These are phyloP conservation scores for Pyrocoelia pectoralis DNA, from an alignment of 2,888 invertebrate genomes.

Conservation along the genomic window DNA sequence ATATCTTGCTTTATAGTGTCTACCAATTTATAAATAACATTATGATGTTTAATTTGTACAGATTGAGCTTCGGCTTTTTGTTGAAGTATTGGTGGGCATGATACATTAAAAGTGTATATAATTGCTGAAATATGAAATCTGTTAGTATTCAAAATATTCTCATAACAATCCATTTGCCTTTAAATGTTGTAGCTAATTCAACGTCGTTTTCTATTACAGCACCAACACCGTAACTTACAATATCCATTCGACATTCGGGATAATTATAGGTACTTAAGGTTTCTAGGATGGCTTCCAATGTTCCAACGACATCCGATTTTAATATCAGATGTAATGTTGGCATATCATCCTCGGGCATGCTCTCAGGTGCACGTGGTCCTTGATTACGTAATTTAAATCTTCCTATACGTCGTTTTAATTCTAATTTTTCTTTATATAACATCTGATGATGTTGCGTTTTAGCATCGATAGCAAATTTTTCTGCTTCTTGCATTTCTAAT, in stretches of 20 bases:
- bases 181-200: slow-evolving; percentile 78
- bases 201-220: slow-evolving; percentile 83
- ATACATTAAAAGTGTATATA: slow-evolving; percentile 90
- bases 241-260: slow-evolving; percentile 78
- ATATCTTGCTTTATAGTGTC: slow-evolving; percentile 88
- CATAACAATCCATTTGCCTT: slow-evolving; percentile 56
- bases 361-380: slow-evolving; percentile 70
- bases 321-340: slow-evolving; percentile 59
- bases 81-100: slow-evolving; percentile 61
- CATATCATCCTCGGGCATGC: slow-evolving; percentile 47
- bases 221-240: slow-evolving; percentile 93
- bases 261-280: slow-evolving; percentile 86
- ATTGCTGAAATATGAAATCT: slow-evolving; percentile 57
- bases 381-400: slow-evolving; percentile 63
- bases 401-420: slow-evolving; percentile 69
- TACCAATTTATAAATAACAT: slow-evolving; percentile 93
- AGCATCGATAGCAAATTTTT: slow-evolving; percentile 67
- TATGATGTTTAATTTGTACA: slow-evolving; percentile 74
- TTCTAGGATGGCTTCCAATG: slow-evolving; percentile 93
- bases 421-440: slow-evolving; percentile 70
- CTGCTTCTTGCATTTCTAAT: slow-evolving; percentile 70
- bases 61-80: slow-evolving; percentile 63
- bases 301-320: slow-evolving; percentile 93
- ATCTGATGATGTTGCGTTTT: slow-evolving; percentile 72
- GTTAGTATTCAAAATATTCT: neutral